A percentile compares a stretch with the other conserved stretches of the same genome.
phyloP scores from a whole-genome alignment of 1,140 invertebrate species.

The Pachypeltis micranthus region DNA sequence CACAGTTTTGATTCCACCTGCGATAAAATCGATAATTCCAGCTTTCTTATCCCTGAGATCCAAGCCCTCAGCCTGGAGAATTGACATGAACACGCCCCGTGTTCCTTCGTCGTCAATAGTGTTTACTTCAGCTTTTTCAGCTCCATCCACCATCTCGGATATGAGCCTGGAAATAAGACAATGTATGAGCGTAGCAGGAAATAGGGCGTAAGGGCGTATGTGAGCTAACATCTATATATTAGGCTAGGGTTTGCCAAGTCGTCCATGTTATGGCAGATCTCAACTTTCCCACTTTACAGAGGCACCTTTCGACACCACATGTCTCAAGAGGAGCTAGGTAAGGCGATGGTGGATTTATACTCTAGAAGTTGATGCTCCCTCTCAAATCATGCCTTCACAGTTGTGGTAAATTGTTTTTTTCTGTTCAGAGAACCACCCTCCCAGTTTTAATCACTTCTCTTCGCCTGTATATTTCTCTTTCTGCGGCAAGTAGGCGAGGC shows the following conservation, averaged over 20 bases:
- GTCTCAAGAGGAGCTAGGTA: no score
- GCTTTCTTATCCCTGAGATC: slow-evolving; percentile 71
- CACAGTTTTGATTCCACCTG: slow-evolving; percentile 74
- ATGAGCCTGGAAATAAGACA: slow-evolving; percentile 47
- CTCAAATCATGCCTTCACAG: no score
- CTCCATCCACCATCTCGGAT: slow-evolving; percentile 60
- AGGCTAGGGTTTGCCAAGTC: neutral
- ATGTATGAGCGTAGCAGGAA: neutral
- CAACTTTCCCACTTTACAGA: no score
- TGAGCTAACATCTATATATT: neutral
- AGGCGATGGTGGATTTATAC: no score
- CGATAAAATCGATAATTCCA: slow-evolving; percentile 73
- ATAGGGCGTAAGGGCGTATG: neutral
- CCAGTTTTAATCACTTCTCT: no score
- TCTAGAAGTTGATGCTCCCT: no score
- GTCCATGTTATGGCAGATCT: no score
- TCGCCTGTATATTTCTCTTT: no score
- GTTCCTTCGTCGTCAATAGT: slow-evolving; percentile 43
- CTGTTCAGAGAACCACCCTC: no score
- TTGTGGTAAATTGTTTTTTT: no score
- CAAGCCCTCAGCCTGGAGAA: slow-evolving; percentile 53
- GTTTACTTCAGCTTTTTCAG: slow-evolving; percentile 40
- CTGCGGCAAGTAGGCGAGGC: no score
- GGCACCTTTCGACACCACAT: no score
- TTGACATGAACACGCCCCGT: slow-evolving; percentile 57